These are phyloP conservation scores for Melanotaenia pygmaea DNA, from an alignment of 2,797 vertebrate genomes.

Conservation along the genomic window DNA sequence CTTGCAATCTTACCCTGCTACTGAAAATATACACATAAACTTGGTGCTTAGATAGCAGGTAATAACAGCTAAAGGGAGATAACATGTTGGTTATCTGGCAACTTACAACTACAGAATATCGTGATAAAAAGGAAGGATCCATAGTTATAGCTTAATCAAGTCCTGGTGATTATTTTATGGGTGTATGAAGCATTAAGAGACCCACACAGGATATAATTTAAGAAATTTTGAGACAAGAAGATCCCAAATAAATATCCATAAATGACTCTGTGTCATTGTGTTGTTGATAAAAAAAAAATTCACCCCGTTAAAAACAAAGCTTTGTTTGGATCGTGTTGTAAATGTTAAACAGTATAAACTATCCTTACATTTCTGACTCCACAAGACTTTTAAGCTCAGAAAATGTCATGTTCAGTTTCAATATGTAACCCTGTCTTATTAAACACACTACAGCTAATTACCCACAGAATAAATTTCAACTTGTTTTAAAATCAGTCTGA, in stretches of 20 bases:
- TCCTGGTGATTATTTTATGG: neutral
- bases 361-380: neutral
- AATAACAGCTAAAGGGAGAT: slow-evolving; percentile 2
- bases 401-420: neutral
- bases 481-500: neutral
- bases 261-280: neutral
- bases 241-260: neutral
- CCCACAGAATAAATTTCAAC: neutral
- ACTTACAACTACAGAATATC: neutral
- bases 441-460: neutral
- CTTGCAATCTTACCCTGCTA: neutral
- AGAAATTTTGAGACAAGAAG: neutral
- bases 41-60: neutral
- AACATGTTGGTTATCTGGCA: neutral
- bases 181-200: neutral
- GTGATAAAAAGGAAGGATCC: neutral
- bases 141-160: neutral
- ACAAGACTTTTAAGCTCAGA: neutral
- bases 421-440: neutral
- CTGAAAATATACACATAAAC: slow-evolving; percentile 3
- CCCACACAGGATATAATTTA: neutral
- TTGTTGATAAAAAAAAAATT: neutral
- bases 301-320: neutral
- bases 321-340: neutral
- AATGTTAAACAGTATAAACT: neutral